Conservation (phyloP, 2,797 vertebrate genomes). For the Neosilurus hyrtlii region DNA sequence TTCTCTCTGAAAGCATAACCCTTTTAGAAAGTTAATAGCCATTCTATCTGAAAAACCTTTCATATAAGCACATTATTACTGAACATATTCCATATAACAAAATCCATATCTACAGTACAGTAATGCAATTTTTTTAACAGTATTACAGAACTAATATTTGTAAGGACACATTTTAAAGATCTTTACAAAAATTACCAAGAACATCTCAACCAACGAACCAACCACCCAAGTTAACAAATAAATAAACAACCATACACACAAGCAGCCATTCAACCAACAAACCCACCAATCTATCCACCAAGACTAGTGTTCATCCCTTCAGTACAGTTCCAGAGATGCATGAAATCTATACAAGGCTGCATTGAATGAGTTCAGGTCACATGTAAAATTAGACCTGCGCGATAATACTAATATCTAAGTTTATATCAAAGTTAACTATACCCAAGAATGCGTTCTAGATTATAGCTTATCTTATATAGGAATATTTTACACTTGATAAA, state of each 20-base stretch:
- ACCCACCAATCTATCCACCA: too few species aligned
- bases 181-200: background rate
- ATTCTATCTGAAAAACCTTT: too few species aligned
- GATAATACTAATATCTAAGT: background rate
- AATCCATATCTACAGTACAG: background rate
- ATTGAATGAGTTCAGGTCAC: background rate
- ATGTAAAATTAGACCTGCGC: background rate
- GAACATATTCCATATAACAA: too few species aligned
- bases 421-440: background rate
- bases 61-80: too few species aligned
- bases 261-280: background rate
- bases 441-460: background rate
- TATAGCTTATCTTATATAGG: background rate
- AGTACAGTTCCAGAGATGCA: background rate
- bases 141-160: background rate
- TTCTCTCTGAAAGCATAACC: background rate
- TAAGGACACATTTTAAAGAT: background rate
- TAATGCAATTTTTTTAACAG: background rate
- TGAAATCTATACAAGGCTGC: background rate
- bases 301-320: background rate
- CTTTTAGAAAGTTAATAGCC: background rate
- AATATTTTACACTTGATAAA: too few species aligned
- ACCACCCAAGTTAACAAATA: background rate
- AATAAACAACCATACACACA: background rate
- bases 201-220: background rate